Percentiles rank a stretch among this genome's conserved stretches.
Conservation (phyloP, 2,113 vertebrate species). For the Anguilla rostrata region DNA sequence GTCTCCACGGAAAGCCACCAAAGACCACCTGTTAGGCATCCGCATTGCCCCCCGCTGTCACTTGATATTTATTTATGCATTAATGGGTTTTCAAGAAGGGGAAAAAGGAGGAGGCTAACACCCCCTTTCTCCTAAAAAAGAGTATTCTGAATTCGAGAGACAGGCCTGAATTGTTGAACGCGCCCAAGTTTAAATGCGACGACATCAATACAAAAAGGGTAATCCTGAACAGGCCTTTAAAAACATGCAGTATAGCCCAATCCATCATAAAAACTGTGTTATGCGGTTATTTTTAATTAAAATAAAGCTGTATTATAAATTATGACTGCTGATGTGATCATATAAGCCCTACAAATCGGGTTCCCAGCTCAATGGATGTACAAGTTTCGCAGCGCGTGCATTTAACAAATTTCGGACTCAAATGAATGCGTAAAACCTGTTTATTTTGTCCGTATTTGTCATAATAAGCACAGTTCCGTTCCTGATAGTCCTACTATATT, state of each 20-base stretch:
- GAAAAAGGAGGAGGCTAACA: neutral
- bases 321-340: neutral
- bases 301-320: neutral
- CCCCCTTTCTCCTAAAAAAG: neutral
- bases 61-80: neutral
- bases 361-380: neutral
- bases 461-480: neutral
- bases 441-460: neutral
- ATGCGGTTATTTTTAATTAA: neutral
- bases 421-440: neutral
- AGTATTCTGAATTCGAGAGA: slow-evolving; percentile 18
- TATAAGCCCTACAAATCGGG: neutral
- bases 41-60: neutral
- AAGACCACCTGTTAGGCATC: slow-evolving; percentile 48
- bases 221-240: slow-evolving; percentile 30
- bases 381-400: neutral
- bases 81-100: neutral
- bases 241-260: neutral
- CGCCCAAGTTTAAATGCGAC: slow-evolving; percentile 46
- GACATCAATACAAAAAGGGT: slow-evolving; percentile 46
- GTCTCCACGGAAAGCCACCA: slow-evolving; percentile 23
- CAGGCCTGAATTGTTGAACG: slow-evolving; percentile 45
- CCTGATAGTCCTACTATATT: neutral
- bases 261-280: neutral
- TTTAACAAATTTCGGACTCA: neutral